These are phyloP conservation scores for Mythimna ferrago DNA, from an alignment of 2,888 invertebrate species.

Conservation along the genomic window DNA sequence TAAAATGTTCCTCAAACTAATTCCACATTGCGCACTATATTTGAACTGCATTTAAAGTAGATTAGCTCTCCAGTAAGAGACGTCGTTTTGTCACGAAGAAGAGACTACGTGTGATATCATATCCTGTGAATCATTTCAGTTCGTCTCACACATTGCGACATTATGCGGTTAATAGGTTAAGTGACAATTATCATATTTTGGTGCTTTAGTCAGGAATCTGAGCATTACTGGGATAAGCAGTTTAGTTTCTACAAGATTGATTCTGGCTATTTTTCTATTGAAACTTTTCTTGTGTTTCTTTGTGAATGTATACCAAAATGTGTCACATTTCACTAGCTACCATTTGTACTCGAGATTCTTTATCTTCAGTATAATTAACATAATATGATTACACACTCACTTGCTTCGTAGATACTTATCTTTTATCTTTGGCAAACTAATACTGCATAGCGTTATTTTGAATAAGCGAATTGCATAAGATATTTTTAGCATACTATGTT, in stretches of 20 bases:
- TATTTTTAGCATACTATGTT: slow-evolving; percentile 15
- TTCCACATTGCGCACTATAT: slow-evolving; percentile 67
- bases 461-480: slow-evolving; percentile 24
- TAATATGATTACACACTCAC: slow-evolving; percentile 44
- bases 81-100: slow-evolving; percentile 78
- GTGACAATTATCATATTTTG: slow-evolving; percentile 80
- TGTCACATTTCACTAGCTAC: slow-evolving; percentile 21
- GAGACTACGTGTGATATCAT: slow-evolving; percentile 84
- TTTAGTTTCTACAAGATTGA: slow-evolving; percentile 24
- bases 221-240: slow-evolving; percentile 32
- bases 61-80: slow-evolving; percentile 74
- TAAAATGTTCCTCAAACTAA: slow-evolving; percentile 57
- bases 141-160: slow-evolving; percentile 73
- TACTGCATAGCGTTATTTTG: slow-evolving; percentile 41
- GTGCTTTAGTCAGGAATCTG: slow-evolving; percentile 52
- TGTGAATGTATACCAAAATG: slow-evolving; percentile 13
- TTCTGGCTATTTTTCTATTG: slow-evolving; percentile 18
- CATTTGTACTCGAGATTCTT: slow-evolving; percentile 27
- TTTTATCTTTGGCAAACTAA: slow-evolving; percentile 37
- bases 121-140: slow-evolving; percentile 81
- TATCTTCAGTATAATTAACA: slow-evolving; percentile 28
- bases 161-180: slow-evolving; percentile 83
- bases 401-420: slow-evolving; percentile 51
- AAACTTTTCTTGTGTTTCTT: background rate
- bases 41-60: slow-evolving; percentile 83